Conservation (phyloP, 2,888 invertebrate species). For the Cheilosia variabilis region DNA sequence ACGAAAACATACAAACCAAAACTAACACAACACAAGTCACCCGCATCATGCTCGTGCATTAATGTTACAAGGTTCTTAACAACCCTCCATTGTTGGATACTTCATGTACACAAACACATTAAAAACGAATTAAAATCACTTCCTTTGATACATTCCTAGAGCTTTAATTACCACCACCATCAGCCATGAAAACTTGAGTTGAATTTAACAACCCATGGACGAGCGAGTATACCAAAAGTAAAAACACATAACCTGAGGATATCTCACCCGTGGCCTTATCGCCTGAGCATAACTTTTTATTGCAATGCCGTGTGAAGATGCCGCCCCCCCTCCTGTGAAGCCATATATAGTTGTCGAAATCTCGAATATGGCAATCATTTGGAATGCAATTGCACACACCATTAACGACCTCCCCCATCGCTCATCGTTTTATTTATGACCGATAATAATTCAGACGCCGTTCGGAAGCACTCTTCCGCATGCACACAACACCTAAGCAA, state of each 20-base stretch:
- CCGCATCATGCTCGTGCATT: conserved; percentile 7
- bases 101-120: conserved; percentile 50
- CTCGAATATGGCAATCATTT: conserved; percentile 32
- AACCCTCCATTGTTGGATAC: conserved; percentile 19
- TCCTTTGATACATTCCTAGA: conserved; percentile 46
- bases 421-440: conserved; percentile 51
- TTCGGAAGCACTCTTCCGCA: conserved; percentile 9
- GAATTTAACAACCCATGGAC: conserved; percentile 54
- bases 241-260: conserved; percentile 50
- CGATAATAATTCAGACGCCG: conserved; percentile 42
- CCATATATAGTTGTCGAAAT: background rate
- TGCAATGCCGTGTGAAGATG: conserved; percentile 19
- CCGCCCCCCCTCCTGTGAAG: background rate
- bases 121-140: conserved; percentile 71
- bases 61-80: conserved; percentile 25
- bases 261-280: conserved; percentile 51
- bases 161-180: conserved; percentile 57
- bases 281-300: conserved; percentile 60
- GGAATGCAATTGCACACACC: conserved; percentile 43
- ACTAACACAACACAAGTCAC: background rate
- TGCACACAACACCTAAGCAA: conserved; percentile 15
- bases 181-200: conserved; percentile 53
- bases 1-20: background rate
- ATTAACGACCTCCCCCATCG: conserved; percentile 32
- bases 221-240: conserved; percentile 35